Percentiles rank a stretch among this genome's conserved stretches.
These are phyloP conservation scores for Hermetia illucens DNA, from an alignment of 1,140 invertebrate genomes.

Conservation along the genomic window DNA sequence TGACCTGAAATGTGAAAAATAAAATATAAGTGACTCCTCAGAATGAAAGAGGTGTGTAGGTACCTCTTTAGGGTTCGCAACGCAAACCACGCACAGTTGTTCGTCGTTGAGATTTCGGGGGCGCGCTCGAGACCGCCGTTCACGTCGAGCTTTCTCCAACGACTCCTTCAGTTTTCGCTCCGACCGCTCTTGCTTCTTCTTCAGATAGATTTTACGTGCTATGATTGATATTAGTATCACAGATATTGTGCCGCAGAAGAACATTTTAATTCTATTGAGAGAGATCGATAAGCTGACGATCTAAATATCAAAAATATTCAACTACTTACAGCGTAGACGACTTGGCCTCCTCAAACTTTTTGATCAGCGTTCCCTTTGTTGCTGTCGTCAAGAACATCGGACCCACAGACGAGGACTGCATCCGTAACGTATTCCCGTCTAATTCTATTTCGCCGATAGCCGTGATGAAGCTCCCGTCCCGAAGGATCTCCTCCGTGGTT, in stretches of 20 bases:
- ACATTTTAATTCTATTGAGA: slow-evolving; percentile 18
- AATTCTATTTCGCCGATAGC: slow-evolving; percentile 55
- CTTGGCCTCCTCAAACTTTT: slow-evolving; percentile 50
- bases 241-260: slow-evolving; percentile 52
- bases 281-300: neutral
- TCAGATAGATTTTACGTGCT: slow-evolving; percentile 41
- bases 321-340: slow-evolving; percentile 21
- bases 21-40: too few species aligned
- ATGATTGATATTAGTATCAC: slow-evolving; percentile 46
- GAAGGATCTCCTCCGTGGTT: slow-evolving; percentile 63
- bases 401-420: slow-evolving; percentile 53
- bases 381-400: slow-evolving; percentile 58
- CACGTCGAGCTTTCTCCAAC: slow-evolving; percentile 44
- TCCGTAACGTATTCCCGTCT: slow-evolving; percentile 38
- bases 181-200: slow-evolving; percentile 37
- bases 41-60: too few species aligned
- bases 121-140: slow-evolving; percentile 43
- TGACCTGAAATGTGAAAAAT: slow-evolving; percentile 40
- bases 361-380: slow-evolving; percentile 46
- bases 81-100: slow-evolving; percentile 63
- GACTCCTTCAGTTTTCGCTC: slow-evolving; percentile 40
- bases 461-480: slow-evolving; percentile 57
- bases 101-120: slow-evolving; percentile 45
- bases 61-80: slow-evolving; percentile 57
- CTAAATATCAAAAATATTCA: neutral